phyloP scores from a whole-genome alignment of 2,888 invertebrate species.

The Ophonus ardosiacus region DNA sequence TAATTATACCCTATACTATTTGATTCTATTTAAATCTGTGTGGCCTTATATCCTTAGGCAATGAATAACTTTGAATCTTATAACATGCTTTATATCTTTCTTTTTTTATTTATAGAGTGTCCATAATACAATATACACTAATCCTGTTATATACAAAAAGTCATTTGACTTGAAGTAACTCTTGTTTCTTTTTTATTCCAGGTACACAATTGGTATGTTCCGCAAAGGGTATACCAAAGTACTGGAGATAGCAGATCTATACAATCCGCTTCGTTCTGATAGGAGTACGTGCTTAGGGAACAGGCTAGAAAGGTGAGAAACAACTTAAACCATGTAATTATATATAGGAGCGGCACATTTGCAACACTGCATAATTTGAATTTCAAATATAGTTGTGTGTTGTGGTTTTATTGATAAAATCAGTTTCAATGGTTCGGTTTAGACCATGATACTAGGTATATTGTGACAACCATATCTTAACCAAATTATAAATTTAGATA shows the following conservation, averaged over 20 bases:
- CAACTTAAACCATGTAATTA: no score
- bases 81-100: constrained; percentile 8
- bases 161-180: not conserved
- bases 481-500: no score
- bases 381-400: no score
- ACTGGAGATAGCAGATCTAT: constrained; percentile 85
- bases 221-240: constrained; percentile 85
- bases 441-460: no score
- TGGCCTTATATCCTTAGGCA: constrained; percentile 16
- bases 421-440: no score
- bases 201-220: constrained; percentile 89
- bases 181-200: constrained; percentile 71
- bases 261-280: constrained; percentile 83
- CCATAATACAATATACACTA: not conserved
- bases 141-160: not conserved
- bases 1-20: no score
- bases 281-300: constrained; percentile 84
- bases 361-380: no score
- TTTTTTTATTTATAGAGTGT: not conserved
- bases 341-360: no score
- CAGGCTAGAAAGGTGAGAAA: constrained; percentile 79
- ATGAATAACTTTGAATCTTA: not conserved
- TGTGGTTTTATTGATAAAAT: no score
- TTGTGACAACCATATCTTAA: no score
- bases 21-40: constrained; percentile 5